Percentiles rank a stretch among this genome's conserved stretches.
These are phyloP conservation scores for Rhinichthys osculus DNA, from an alignment of 2,797 vertebrate genomes.

Conservation along the genomic window DNA sequence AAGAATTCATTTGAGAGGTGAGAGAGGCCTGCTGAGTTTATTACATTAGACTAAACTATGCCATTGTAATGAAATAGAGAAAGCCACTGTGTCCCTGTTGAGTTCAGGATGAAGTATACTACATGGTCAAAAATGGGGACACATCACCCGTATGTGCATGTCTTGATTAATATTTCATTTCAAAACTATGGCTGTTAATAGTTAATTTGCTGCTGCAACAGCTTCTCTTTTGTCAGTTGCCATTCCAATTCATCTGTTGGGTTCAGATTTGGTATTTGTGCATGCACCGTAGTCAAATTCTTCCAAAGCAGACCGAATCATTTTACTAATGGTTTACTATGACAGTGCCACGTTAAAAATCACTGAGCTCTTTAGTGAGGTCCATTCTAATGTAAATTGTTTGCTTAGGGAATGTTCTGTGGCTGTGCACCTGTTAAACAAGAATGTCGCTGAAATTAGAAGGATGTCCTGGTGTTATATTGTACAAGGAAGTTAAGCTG, in stretches of 20 bases:
- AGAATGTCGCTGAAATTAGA: neutral
- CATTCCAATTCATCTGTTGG: neutral
- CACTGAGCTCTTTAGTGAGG: neutral
- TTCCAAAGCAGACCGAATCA: neutral
- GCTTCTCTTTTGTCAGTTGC: neutral
- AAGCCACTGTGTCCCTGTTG: neutral
- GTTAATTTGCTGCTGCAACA: neutral
- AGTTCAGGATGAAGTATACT: neutral
- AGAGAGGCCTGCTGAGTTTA: conserved; percentile 16
- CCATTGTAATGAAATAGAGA: neutral
- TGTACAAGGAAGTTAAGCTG: neutral
- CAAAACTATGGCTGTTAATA: neutral
- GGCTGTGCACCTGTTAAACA: neutral
- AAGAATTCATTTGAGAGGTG: neutral
- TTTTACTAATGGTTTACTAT: neutral
- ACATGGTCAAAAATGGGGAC: neutral
- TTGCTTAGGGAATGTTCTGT: conserved; percentile 9
- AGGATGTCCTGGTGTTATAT: neutral
- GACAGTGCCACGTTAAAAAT: neutral
- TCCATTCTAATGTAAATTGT: neutral
- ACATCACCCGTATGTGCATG: neutral
- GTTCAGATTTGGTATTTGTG: neutral
- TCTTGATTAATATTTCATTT: neutral
- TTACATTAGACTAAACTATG: conserved; percentile 19
- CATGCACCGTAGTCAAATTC: neutral